Percentiles rank a stretch among this genome's conserved stretches.
phyloP scores from a whole-genome alignment of 2,113 vertebrate species.

The Thinocorus orbignyianus region DNA sequence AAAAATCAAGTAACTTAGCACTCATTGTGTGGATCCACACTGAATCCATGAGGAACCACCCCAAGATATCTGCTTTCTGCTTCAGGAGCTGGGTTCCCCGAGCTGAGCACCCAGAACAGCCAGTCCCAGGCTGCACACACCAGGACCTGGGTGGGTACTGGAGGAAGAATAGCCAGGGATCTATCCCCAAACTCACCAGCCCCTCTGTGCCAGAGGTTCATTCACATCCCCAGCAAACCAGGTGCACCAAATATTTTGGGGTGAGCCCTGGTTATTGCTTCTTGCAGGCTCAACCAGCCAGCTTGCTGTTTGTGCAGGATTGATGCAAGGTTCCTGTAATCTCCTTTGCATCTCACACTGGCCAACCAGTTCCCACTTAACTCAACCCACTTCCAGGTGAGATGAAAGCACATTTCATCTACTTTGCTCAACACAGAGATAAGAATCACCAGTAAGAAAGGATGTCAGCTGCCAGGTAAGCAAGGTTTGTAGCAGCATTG shows the following conservation, averaged over 20 bases:
- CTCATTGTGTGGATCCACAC: too few species aligned
- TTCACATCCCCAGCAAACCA: background rate
- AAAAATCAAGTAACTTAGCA: background rate
- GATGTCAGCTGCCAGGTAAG: background rate
- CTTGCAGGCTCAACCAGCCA: background rate
- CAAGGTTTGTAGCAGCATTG: background rate
- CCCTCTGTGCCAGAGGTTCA: background rate
- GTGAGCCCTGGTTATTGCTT: background rate
- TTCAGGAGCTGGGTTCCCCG: background rate
- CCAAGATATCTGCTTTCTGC: background rate
- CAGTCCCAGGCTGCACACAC: background rate
- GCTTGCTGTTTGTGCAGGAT: background rate
- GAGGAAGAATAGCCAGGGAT: background rate
- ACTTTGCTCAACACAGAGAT: background rate
- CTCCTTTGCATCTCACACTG: background rate
- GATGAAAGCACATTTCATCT: background rate
- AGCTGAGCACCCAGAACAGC: background rate
- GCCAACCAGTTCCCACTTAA: background rate
- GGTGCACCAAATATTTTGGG: background rate
- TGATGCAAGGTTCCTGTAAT: background rate
- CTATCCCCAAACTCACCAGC: background rate
- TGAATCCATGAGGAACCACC: background rate
- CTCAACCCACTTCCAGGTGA: background rate
- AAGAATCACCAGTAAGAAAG: background rate
- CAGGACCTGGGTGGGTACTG: background rate